phyloP scores from a whole-genome alignment of 2,888 invertebrate genomes.

The Cotesia congregata region DNA sequence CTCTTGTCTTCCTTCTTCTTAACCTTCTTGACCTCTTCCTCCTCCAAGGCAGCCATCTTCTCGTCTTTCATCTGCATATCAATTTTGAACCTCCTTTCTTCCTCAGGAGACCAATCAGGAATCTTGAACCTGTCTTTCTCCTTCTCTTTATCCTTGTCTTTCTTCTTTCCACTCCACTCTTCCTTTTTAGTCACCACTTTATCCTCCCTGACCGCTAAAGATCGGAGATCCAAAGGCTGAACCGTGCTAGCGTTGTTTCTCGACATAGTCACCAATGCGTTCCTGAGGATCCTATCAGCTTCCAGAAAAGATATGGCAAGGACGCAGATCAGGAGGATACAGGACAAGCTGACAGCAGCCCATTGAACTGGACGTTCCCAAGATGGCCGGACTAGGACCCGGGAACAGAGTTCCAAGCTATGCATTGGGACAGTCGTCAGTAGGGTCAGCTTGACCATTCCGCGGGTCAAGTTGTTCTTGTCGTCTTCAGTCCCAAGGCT shows the following conservation, averaged over 20 bases:
- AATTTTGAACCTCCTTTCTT: conserved; percentile 61
- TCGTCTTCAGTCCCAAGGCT: conserved; percentile 70
- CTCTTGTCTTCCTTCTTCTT: conserved; percentile 69
- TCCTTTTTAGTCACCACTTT: conserved; percentile 54
- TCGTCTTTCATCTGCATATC: conserved; percentile 62
- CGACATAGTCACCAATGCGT: conserved; percentile 71
- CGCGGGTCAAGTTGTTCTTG: conserved; percentile 42
- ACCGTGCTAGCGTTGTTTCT: conserved; percentile 70
- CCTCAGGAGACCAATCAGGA: conserved; percentile 64
- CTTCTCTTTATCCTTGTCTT: conserved; percentile 60
- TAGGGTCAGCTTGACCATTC: conserved; percentile 59
- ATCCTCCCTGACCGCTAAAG: conserved; percentile 62
- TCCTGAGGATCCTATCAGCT: conserved; percentile 78
- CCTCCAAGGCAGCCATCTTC: background rate
- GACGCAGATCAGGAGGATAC: conserved; percentile 77
- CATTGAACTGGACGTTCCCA: conserved; percentile 85
- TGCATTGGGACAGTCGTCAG: conserved; percentile 74
- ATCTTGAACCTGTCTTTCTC: conserved; percentile 58
- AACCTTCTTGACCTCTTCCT: conserved; percentile 57
- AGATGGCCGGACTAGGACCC: conserved; percentile 78
- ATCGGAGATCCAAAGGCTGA: conserved; percentile 77
- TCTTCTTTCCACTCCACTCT: conserved; percentile 61
- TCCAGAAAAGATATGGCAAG: conserved; percentile 80
- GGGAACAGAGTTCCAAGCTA: conserved; percentile 79
- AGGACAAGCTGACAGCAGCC: conserved; percentile 74